These are phyloP conservation scores for Danaus melanippus DNA, from an alignment of 1,140 invertebrate genomes.

Conservation along the genomic window DNA sequence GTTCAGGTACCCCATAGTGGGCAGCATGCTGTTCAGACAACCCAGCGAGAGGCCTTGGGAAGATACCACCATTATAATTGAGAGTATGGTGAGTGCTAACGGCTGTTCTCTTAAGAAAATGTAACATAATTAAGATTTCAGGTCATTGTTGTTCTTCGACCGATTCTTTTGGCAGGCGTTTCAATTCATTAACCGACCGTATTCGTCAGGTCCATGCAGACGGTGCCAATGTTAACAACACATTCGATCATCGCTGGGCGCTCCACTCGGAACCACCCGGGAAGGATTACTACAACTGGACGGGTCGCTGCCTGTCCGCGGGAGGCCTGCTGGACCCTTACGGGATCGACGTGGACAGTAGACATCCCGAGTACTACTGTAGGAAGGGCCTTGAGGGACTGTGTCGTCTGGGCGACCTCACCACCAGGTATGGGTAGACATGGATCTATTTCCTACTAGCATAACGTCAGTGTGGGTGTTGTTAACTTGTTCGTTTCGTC, in stretches of 20 bases:
- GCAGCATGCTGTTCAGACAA: conserved; percentile 89
- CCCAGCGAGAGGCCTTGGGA: conserved; percentile 81
- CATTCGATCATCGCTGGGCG: conserved; percentile 82
- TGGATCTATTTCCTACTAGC: background rate
- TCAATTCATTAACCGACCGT: no score
- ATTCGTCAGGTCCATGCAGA: conserved; percentile 82
- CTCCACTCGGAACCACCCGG: conserved; percentile 74
- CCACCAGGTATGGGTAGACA: conserved; percentile 62
- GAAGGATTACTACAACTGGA: conserved; percentile 93
- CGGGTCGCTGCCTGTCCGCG: conserved; percentile 84
- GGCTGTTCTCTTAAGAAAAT: background rate
- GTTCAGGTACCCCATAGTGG: conserved; percentile 90
- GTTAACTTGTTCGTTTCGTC: conserved; percentile 4
- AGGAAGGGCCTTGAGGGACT: conserved; percentile 69
- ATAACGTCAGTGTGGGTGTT: background rate
- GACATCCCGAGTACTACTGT: conserved; percentile 72
- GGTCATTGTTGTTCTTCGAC: no score
- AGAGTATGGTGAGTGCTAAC: conserved; percentile 74
- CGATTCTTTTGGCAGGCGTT: no score
- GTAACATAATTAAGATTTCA: no score
- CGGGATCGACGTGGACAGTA: conserved; percentile 74
- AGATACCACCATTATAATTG: conserved; percentile 85
- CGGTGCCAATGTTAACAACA: conserved; percentile 85
- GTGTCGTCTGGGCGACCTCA: conserved; percentile 79
- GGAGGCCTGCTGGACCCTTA: conserved; percentile 88